Base-by-base conservation (phyloP, 2,888 invertebrate species). In the Mechanitis mazaeus region DNA sequence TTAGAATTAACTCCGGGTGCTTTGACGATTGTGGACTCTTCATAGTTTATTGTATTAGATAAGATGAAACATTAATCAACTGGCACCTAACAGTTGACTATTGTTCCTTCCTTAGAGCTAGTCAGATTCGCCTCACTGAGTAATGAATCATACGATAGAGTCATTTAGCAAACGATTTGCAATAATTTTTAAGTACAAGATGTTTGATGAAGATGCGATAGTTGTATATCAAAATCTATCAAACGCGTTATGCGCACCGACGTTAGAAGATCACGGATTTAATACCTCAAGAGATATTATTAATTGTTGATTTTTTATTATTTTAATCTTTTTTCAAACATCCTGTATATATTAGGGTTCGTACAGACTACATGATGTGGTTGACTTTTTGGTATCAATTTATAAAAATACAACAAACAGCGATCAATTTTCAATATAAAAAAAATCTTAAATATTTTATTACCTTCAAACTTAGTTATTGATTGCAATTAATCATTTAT, bases 1-100 rank as follows among this genome's bases (percentile, higher is more conserved):
- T 85, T 86, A 88, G 85, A 84, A 80, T 84, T 84, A 88, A 89
- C 83, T 85, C 84, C 88, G 87, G 90, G 90, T 90, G 90, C 90
- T 90, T 90, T 87, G 86, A 88, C 87, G 85, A 88, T 87, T 87
- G 87, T 87, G 88, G 87, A 88, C 80, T 85, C 83, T 85, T 77
- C 80, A 84, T 88, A 88, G 87, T 84, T 84, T 82, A 85, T 85
- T 85, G 85, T 86, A 85, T 80, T 88, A 85, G 84, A 81, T 82
- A 70, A 67, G 65, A 55, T 42, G 60, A 60, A 68, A 66, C 68
- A 66, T 67, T 68, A 65, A 65, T 68, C 64, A 67, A 69, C 68
- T 69, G 62, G 58, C 54, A 47, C 46, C 68, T 56, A 54, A 58
- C 60, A 81, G 81, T 81, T 71, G 79, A 77, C 79, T 78, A 73